Percentiles rank a stretch among this genome's conserved stretches.
phyloP scores from a whole-genome alignment of 2,888 invertebrate genomes.

The Seira musarum region DNA sequence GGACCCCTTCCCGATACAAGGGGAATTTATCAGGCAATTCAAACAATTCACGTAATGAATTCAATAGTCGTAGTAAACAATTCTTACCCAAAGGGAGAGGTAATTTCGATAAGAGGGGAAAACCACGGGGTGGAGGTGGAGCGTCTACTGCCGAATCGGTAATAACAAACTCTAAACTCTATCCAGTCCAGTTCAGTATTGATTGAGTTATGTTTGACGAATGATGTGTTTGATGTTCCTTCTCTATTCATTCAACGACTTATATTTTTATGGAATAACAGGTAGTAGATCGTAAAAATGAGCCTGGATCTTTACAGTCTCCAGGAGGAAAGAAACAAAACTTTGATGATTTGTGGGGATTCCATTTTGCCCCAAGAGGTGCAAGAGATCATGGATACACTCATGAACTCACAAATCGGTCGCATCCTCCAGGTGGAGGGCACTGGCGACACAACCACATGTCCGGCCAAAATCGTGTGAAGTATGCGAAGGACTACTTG shows the following conservation, averaged over 20 bases:
- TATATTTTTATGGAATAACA: slow-evolving; percentile 64
- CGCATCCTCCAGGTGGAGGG: slow-evolving; percentile 66
- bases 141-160: slow-evolving; percentile 49
- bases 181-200: background rate
- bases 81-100: slow-evolving; percentile 27
- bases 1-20: slow-evolving; percentile 27
- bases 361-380: slow-evolving; percentile 83
- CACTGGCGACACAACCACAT: slow-evolving; percentile 54
- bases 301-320: slow-evolving; percentile 85
- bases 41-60: slow-evolving; percentile 35
- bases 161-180: background rate
- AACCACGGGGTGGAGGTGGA: slow-evolving; percentile 30
- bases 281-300: slow-evolving; percentile 76
- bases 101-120: slow-evolving; percentile 29
- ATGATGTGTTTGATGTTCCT: too few relatives aligned
- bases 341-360: slow-evolving; percentile 94
- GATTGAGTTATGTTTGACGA: background rate
- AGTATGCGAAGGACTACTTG: slow-evolving; percentile 80
- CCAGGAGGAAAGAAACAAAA: slow-evolving; percentile 91
- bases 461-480: slow-evolving; percentile 74
- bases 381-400: slow-evolving; percentile 35
- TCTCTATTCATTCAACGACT: background rate
- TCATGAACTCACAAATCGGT: slow-evolving; percentile 45
- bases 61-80: slow-evolving; percentile 25
- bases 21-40: slow-evolving; percentile 25